Percentiles rank a stretch among this genome's conserved stretches.
Conservation (phyloP, 1,140 invertebrate species). For the Monochamus saltuarius region DNA sequence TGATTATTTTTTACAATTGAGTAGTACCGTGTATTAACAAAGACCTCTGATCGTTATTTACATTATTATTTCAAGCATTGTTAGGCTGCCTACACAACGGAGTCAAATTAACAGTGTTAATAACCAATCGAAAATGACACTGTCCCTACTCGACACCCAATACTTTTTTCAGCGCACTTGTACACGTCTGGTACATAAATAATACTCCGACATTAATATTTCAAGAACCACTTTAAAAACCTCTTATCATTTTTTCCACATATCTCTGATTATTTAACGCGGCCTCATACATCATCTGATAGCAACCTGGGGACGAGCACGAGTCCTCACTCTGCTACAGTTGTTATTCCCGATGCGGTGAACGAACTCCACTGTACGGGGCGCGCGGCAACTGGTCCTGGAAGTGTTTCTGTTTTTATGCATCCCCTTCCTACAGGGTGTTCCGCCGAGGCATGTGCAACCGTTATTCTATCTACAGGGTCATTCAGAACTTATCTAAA, state of each 20-base stretch:
- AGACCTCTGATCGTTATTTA: too few relatives aligned
- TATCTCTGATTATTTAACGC: conserved; percentile 22
- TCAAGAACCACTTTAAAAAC: conserved; percentile 7
- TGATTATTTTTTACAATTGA: too few relatives aligned
- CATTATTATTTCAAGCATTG: too few relatives aligned
- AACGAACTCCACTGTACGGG: conserved; percentile 19
- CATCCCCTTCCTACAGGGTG: too few relatives aligned
- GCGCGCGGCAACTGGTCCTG: too few relatives aligned
- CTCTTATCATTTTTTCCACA: conserved; percentile 6
- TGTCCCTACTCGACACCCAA: neutral
- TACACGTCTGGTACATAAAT: conserved; percentile 3
- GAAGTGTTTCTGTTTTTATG: too few relatives aligned
- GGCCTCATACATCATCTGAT: conserved; percentile 33
- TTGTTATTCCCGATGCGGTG: conserved; percentile 19
- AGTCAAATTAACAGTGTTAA: neutral
- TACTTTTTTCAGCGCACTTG: neutral
- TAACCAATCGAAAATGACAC: neutral
- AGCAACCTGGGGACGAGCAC: conserved; percentile 13
- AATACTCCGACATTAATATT: conserved; percentile 13
- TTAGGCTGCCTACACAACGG: too few relatives aligned
- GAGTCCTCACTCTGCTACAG: conserved; percentile 3
- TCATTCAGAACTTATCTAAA: too few relatives aligned
- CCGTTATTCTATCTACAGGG: too few relatives aligned
- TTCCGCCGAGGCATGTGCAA: too few relatives aligned
- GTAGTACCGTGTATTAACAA: too few relatives aligned